Evolutionary conservation across 1,140 invertebrate genomes (phyloP).

Genomic region (Pseudomyrmex dendroicus): DNA sequence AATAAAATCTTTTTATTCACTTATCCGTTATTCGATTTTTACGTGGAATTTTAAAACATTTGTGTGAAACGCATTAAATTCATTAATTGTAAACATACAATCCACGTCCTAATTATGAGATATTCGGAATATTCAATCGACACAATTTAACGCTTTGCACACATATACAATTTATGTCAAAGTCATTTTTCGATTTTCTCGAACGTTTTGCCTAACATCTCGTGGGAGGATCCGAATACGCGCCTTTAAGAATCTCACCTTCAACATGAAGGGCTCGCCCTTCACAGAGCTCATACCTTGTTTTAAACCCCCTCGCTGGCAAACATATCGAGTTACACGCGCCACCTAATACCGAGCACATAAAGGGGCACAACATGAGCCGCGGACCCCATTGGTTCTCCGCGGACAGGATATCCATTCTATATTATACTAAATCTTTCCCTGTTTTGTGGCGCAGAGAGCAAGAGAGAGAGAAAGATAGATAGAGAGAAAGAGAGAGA

Average conservation of each 20-base stretch:
- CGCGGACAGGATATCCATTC: slow-evolving; percentile 79
- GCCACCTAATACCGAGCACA: slow-evolving; percentile 71
- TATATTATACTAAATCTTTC: slow-evolving; percentile 75
- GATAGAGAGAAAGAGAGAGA: no score
- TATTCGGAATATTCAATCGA: background rate
- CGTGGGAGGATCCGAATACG: slow-evolving; percentile 45
- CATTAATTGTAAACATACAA: background rate
- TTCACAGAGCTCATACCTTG: slow-evolving; percentile 71
- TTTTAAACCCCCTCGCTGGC: slow-evolving; percentile 74
- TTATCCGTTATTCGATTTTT: no score
- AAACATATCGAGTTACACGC: slow-evolving; percentile 74
- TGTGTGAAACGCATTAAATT: no score
- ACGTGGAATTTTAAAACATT: no score
- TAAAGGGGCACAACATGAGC: slow-evolving; percentile 62
- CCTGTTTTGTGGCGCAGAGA: background rate
- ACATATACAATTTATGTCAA: background rate
- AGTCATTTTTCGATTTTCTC: slow-evolving; percentile 21
- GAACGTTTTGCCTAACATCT: background rate
- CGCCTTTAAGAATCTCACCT: slow-evolving; percentile 43
- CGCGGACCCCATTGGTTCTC: slow-evolving; percentile 65
- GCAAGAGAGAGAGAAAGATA: no score
- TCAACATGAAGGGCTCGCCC: slow-evolving; percentile 28
- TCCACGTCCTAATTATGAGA: background rate
- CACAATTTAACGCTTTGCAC: background rate
- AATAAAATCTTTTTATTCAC: no score